Base-by-base conservation (phyloP, 1,140 invertebrate genomes). In the Archegozetes longisetosus region DNA sequence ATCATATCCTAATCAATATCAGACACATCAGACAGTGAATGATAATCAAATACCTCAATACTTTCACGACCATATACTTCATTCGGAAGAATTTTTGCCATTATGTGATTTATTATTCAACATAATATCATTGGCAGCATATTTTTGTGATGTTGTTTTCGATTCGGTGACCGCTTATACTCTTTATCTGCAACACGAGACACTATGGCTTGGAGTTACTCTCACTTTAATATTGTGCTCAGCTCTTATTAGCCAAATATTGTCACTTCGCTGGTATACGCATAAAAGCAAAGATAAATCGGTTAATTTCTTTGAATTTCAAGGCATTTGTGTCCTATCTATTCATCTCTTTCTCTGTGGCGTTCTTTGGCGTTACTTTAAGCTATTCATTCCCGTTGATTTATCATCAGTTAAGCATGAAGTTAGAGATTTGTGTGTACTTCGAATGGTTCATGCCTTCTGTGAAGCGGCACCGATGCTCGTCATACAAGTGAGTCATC, bases 81-180 rank as follows among this genome's bases (percentile, higher is more conserved):
- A 57, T 17, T 17, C 22, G 20, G 66, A 70, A 64, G 84, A 88
- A 76, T 87, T 88, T 71, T 76, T 88, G 70, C 85, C 85, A 61
- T 76, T 90, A 63, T 90, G 86, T 76, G 86, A 90, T 75, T 82
- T 88, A 46, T 75, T 90, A 6, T 91, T 91, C 76, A 90, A 90
- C 72, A 84, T 91, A 70, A 87, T 90, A 62, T 89, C 86, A 13
- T 74, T 91, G 53, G 84, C 84, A n/a, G 85, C 84, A 2, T 89
- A 90, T 71, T 91, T 91, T 72, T 90, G 86, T 75, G 86, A 89
- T 76, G 80, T 89, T 49, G 85, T 89, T 2, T 91, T 91, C 69
- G 86, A 90, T 71, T 76, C 88, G 29, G 80, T 88, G 46, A 84
- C 86, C 76, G 80, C 83, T 17, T 88, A 88, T 71, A 85, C 85